A percentile compares a stretch with the other conserved stretches of the same genome.
These are phyloP conservation scores for Ischnus inquisitorius DNA, from an alignment of 2,888 invertebrate genomes.

Conservation along the genomic window DNA sequence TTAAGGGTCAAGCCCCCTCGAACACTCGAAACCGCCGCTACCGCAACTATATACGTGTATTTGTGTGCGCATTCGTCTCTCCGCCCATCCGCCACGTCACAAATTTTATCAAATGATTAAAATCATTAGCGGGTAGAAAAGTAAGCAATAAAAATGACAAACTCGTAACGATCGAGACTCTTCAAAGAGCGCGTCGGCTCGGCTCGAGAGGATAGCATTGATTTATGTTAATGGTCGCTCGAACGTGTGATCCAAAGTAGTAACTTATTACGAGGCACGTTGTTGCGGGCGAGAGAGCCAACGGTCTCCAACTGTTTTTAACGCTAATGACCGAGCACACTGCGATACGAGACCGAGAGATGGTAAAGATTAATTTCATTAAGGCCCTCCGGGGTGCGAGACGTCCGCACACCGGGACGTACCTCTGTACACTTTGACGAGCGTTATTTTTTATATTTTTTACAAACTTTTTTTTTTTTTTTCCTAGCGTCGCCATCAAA, in stretches of 20 bases:
- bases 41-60: slow-evolving; percentile 21
- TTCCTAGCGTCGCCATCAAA: background rate
- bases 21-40: slow-evolving; percentile 4
- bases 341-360: slow-evolving; percentile 23
- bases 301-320: slow-evolving; percentile 43
- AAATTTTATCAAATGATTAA: slow-evolving; percentile 30
- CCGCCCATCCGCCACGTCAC: background rate
- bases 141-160: slow-evolving; percentile 9
- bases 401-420: background rate
- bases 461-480: background rate
- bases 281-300: slow-evolving; percentile 9
- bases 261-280: background rate
- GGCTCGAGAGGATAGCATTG: background rate
- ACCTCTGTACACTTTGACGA: background rate
- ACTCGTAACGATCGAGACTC: slow-evolving; percentile 4
- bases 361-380: slow-evolving; percentile 45
- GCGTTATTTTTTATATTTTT: background rate
- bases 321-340: slow-evolving; percentile 45
- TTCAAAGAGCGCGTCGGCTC: background rate
- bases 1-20: slow-evolving; percentile 38
- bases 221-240: slow-evolving; percentile 27
- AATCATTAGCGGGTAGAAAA: background rate
- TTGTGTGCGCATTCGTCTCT: background rate
- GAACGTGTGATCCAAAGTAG: slow-evolving; percentile 40
- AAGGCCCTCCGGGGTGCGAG: slow-evolving; percentile 2